phyloP scores from a whole-genome alignment of 2,113 vertebrate genomes.

The Oxygymnocypris stewartii region DNA sequence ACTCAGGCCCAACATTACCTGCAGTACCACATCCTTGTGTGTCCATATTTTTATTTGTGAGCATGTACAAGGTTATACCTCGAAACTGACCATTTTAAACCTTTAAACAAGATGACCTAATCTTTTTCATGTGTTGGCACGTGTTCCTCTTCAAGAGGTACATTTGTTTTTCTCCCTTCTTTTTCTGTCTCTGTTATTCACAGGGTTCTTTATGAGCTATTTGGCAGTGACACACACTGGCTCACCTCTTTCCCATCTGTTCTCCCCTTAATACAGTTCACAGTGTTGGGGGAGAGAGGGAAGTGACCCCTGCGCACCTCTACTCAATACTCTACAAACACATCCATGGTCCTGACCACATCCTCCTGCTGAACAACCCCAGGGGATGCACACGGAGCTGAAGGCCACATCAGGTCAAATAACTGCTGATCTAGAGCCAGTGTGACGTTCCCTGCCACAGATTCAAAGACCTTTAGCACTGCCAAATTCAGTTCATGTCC shows the following conservation, averaged over 20 bases:
- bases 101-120: background rate
- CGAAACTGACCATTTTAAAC: background rate
- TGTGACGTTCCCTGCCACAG: background rate
- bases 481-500: background rate
- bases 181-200: constrained; percentile 21
- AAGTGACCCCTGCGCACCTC: constrained; percentile 17
- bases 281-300: background rate
- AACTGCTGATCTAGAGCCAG: constrained; percentile 31
- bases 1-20: background rate
- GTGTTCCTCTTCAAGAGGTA: background rate
- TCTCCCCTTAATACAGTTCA: background rate
- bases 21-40: background rate
- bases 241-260: constrained; percentile 25
- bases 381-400: background rate
- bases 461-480: background rate
- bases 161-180: constrained; percentile 18
- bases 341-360: constrained; percentile 30
- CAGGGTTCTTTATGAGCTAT: constrained; percentile 51
- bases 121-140: background rate
- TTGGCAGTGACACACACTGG: constrained; percentile 14
- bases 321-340: constrained; percentile 30
- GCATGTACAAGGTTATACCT: background rate
- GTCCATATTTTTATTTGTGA: background rate
- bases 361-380: constrained; percentile 6
- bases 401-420: constrained; percentile 31